Percentiles rank a stretch among this genome's conserved stretches.
Conservation (phyloP, 92 coral and sea anemone genomes). For the Meandrina meandrites region DNA sequence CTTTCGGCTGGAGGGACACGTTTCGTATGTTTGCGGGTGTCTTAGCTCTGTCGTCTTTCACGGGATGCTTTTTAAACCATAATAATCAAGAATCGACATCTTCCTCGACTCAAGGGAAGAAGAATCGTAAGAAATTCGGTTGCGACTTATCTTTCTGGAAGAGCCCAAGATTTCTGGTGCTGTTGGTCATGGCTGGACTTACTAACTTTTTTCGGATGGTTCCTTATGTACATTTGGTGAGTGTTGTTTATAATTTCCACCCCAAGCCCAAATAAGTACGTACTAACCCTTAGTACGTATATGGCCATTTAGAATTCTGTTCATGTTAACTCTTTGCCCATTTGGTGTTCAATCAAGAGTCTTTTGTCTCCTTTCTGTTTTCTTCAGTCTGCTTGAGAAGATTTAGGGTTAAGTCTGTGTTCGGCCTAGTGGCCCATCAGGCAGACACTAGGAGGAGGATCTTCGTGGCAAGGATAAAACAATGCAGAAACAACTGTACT, state of each 20-base stretch:
- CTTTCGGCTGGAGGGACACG: conserved; percentile 29
- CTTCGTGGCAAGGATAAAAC: no score
- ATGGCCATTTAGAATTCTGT: no score
- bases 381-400: no score
- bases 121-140: conserved; percentile 8
- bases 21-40: conserved; percentile 13
- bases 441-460: no score
- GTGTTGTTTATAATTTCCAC: not conserved
- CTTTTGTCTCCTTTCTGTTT: no score
- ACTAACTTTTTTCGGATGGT: conserved; percentile 17
- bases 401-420: no score
- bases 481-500: no score
- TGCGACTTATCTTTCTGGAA: conserved; percentile 31
- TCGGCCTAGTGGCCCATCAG: no score
- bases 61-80: conserved; percentile 20
- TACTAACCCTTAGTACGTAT: no score
- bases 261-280: not conserved
- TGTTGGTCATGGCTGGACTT: conserved; percentile 1
- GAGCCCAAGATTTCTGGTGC: conserved; percentile 20
- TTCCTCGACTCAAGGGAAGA: not conserved
- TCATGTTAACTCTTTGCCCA: no score
- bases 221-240: conserved; percentile 47
- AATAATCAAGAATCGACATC: not conserved
- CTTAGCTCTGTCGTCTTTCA: conserved; percentile 16
- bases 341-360: no score